Evolutionary conservation across 1,140 invertebrate species (phyloP).

Genomic region (Hyles euphorbiae): DNA sequence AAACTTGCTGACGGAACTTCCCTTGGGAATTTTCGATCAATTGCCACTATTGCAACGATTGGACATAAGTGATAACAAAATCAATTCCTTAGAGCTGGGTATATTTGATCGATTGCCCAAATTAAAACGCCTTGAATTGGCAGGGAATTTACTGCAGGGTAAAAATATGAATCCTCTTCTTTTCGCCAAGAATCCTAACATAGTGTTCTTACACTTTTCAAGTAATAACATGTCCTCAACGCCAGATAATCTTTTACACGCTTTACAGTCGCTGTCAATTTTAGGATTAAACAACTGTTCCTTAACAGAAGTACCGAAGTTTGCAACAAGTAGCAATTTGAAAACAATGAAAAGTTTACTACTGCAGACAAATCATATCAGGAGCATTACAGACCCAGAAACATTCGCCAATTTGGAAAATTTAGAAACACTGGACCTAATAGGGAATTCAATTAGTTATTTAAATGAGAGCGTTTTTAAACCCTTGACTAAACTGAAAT

Average conservation of each 20-base stretch:
- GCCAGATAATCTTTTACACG: conserved; percentile 34
- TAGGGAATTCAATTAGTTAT: no score
- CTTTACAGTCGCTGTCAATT: conserved; percentile 34
- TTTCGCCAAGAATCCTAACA: conserved; percentile 36
- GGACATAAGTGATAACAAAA: conserved; percentile 45
- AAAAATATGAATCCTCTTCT: conserved; percentile 34
- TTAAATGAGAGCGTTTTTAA: no score
- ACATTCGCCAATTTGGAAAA: no score
- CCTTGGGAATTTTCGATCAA: conserved; percentile 45
- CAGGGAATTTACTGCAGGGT: conserved; percentile 42
- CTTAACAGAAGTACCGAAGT: conserved; percentile 20
- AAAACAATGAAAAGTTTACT: not conserved
- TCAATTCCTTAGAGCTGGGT: conserved; percentile 34
- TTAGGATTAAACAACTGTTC: conserved; percentile 46
- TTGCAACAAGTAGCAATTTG: not conserved
- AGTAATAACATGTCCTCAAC: conserved; percentile 53
- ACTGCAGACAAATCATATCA: no score
- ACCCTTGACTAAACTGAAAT: no score
- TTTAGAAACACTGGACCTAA: no score
- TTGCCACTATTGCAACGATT: conserved; percentile 36
- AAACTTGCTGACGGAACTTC: conserved; percentile 41
- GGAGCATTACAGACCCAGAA: no score
- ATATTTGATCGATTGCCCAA: conserved; percentile 47
- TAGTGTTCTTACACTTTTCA: conserved; percentile 44
- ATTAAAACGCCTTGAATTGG: conserved; percentile 42